These are phyloP conservation scores for Dermatemys mawii DNA, from an alignment of 2,113 vertebrate genomes.

Conservation along the genomic window DNA sequence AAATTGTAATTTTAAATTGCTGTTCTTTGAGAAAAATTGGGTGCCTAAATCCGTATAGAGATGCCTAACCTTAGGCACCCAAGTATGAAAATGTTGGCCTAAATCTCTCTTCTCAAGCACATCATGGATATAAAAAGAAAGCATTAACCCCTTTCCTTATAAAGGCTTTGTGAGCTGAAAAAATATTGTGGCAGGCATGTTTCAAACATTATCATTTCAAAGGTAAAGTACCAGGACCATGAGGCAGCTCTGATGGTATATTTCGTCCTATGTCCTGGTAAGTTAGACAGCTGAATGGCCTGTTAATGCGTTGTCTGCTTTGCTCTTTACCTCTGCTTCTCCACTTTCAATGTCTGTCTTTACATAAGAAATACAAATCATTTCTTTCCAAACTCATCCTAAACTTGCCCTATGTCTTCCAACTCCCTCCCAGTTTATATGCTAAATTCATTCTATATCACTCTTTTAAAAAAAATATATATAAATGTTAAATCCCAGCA, in stretches of 20 bases:
- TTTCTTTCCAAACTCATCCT: background rate
- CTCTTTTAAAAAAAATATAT: background rate
- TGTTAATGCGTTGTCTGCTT: background rate
- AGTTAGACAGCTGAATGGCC: conserved; percentile 48
- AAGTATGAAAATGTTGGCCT: background rate
- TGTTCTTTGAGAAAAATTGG: background rate
- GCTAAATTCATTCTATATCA: background rate
- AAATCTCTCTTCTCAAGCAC: background rate
- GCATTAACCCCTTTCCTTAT: background rate
- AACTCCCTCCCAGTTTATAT: background rate
- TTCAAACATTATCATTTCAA: conserved; percentile 4
- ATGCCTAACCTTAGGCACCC: background rate
- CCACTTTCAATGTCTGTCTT: background rate
- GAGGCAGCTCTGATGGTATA: conserved; percentile 58
- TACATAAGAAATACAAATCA: background rate
- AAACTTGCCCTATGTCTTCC: background rate
- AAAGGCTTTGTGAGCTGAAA: background rate
- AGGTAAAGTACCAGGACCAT: background rate
- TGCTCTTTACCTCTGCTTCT: background rate
- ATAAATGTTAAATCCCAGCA: background rate
- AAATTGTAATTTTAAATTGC: accelerated
- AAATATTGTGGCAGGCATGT: background rate
- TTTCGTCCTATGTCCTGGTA: conserved; percentile 24
- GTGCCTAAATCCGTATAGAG: background rate
- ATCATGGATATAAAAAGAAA: background rate